Evolutionary conservation across 2,797 vertebrate genomes (phyloP).

Genomic region (Cyclopterus lumpus): DNA sequence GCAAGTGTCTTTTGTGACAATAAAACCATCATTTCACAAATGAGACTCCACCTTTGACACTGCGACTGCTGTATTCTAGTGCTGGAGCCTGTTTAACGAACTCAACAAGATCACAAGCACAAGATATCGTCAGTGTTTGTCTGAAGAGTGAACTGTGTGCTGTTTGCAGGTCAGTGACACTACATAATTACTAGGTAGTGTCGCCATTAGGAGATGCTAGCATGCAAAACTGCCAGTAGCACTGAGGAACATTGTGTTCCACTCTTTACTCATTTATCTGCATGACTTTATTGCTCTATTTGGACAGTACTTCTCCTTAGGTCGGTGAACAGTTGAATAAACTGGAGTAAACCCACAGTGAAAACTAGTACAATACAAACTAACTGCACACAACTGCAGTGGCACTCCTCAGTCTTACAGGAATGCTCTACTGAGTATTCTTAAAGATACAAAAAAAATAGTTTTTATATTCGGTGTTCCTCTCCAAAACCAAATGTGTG

Average conservation of each 20-base stretch:
- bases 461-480: not conserved
- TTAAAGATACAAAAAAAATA: not conserved
- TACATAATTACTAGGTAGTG: not conserved
- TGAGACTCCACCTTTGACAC: not conserved
- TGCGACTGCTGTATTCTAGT: not conserved
- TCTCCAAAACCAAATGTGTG: not conserved
- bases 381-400: not conserved
- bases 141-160: not conserved
- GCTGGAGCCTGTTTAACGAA: not conserved
- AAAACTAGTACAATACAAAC: not conserved
- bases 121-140: not conserved
- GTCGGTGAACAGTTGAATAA: not conserved
- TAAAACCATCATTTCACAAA: not conserved
- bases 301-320: not conserved
- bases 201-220: slow-evolving; percentile 3
- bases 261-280: not conserved
- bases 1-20: slow-evolving; percentile 3
- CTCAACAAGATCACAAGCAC: not conserved
- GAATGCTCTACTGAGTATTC: not conserved
- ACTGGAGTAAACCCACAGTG: not conserved
- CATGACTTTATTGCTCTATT: not conserved
- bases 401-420: not conserved
- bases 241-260: not conserved
- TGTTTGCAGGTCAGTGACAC: slow-evolving; percentile 11
- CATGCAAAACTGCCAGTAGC: not conserved